Conservation (phyloP, 2,113 vertebrate species). For the Mesocricetus auratus region DNA sequence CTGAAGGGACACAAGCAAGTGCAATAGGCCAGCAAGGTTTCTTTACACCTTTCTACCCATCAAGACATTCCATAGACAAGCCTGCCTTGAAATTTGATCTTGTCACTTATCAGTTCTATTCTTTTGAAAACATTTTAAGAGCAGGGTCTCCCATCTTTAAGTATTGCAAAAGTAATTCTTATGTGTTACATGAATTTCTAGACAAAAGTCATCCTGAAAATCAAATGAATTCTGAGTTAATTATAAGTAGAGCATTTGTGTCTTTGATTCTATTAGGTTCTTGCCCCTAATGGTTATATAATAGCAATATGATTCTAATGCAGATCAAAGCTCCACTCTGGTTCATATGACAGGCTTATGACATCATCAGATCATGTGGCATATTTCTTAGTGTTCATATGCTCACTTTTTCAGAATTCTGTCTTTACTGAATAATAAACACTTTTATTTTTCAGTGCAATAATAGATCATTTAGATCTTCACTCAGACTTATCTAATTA, state of each 20-base stretch:
- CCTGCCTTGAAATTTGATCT: not conserved
- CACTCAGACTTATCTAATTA: not conserved
- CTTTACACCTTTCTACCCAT: not conserved
- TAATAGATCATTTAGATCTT: not conserved
- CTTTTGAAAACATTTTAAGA: slow-evolving; percentile 25
- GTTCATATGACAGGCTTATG: not conserved
- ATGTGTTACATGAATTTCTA: not conserved
- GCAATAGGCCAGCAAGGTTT: not conserved
- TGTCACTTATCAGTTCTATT: not conserved
- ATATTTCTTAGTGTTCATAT: not conserved
- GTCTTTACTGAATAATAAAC: not conserved
- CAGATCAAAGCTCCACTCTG: not conserved
- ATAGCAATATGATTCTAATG: not conserved
- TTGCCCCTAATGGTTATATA: not conserved
- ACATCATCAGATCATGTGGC: not conserved
- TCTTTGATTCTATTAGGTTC: not conserved
- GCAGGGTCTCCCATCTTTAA: not conserved
- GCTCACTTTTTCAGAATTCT: not conserved
- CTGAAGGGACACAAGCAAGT: not conserved
- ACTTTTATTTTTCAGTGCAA: not conserved
- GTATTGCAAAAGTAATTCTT: not conserved
- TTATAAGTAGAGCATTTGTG: not conserved
- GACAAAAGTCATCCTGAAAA: not conserved
- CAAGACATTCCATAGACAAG: not conserved
- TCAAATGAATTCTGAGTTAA: not conserved